Conservation (phyloP, 2,797 vertebrate species). For the Neopelma chrysocephalum region DNA sequence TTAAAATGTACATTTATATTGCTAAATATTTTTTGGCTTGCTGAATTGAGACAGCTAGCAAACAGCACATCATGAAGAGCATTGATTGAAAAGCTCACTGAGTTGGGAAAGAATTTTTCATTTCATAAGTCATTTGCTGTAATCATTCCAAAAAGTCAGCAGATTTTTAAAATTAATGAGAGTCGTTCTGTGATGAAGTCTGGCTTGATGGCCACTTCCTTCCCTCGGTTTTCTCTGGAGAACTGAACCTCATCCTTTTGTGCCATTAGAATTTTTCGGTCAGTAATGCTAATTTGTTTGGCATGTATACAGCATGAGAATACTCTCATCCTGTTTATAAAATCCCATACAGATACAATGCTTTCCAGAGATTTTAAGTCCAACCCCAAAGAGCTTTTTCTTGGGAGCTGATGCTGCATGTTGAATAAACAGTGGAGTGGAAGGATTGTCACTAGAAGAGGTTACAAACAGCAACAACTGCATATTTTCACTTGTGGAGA, state of each 20-base stretch:
- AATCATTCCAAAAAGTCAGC: constrained; percentile 61
- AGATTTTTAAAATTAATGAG: constrained; percentile 66
- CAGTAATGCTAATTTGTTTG: neutral
- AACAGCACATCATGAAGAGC: constrained; percentile 59
- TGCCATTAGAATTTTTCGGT: neutral
- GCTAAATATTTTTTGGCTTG: constrained; percentile 62
- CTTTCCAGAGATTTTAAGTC: neutral
- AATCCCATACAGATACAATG: neutral
- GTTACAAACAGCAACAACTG: neutral
- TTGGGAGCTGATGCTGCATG: neutral
- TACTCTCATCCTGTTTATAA: constrained; percentile 14
- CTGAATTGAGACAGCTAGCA: constrained; percentile 63
- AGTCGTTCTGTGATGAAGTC: constrained; percentile 23
- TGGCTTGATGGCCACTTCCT: constrained; percentile 35
- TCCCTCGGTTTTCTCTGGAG: neutral
- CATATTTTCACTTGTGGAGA: neutral
- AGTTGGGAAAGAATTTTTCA: constrained; percentile 48
- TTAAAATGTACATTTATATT: constrained; percentile 72
- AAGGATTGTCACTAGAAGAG: neutral
- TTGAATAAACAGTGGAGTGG: neutral
- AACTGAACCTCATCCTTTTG: neutral
- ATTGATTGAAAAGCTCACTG: constrained; percentile 63
- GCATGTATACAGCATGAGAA: constrained; percentile 1
- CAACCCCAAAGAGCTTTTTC: neutral
- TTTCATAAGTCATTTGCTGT: constrained; percentile 70